Conservation (phyloP, 2,113 vertebrate genomes). For the Electrona antarctica region DNA sequence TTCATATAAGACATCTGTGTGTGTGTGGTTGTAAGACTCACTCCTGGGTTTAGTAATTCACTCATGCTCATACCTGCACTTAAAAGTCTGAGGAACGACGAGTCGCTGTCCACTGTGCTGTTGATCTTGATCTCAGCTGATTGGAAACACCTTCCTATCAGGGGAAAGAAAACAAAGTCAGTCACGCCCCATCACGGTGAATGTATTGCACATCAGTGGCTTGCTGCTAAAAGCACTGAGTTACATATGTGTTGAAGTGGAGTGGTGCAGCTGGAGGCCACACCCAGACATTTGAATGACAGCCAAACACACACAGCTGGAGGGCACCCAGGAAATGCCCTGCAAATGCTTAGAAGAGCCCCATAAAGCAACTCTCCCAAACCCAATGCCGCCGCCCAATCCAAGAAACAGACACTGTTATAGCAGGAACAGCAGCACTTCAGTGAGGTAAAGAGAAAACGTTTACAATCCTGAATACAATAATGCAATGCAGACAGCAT, state of each 20-base stretch:
- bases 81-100: conserved; percentile 18
- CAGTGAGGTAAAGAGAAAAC: conserved; percentile 27
- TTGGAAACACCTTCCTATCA: conserved; percentile 45
- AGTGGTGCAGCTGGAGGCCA: neutral
- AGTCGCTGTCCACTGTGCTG: neutral
- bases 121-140: conserved; percentile 28
- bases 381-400: neutral
- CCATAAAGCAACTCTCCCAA: conserved; percentile 26
- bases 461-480: conserved; percentile 3
- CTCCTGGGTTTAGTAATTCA: neutral
- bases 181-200: neutral
- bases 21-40: neutral
- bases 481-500: neutral
- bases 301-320: conserved; percentile 29
- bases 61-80: conserved; percentile 31
- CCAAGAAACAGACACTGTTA: conserved; percentile 19
- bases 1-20: neutral
- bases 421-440: conserved; percentile 6
- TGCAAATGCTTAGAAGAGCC: conserved; percentile 36
- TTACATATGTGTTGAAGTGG: neutral
- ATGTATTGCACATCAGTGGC: neutral
- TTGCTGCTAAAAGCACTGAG: neutral
- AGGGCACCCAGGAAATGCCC: conserved; percentile 40
- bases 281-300: conserved; percentile 17
- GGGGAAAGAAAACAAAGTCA: conserved; percentile 32